Evolutionary conservation across 2,888 invertebrate genomes (phyloP).

Genomic region (Heteropelma amictum): DNA sequence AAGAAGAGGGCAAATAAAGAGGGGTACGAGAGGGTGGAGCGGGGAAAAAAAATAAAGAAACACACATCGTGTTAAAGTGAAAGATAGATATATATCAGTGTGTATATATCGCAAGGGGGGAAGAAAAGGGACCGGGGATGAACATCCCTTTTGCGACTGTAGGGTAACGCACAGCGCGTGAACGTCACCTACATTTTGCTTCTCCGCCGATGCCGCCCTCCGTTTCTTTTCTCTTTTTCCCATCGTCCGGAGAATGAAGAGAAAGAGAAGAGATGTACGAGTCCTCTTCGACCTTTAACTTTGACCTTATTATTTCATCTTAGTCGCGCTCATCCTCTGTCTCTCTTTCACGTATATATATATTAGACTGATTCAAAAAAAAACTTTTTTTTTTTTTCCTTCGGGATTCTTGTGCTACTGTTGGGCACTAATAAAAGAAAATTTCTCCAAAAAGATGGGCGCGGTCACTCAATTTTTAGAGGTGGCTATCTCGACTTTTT

Average conservation of each 20-base stretch:
- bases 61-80: slow-evolving; percentile 2
- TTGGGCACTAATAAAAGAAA: too few relatives aligned
- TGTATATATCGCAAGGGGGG: background rate
- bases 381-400: too few relatives aligned
- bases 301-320: slow-evolving; percentile 35
- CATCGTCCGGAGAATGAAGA: background rate
- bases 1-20: slow-evolving; percentile 25
- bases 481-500: too few relatives aligned
- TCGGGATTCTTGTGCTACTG: too few relatives aligned
- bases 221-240: background rate
- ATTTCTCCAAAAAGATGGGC: too few relatives aligned
- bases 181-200: slow-evolving; percentile 57
- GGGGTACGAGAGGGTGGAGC: too few relatives aligned
- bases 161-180: slow-evolving; percentile 29
- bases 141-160: slow-evolving; percentile 8
- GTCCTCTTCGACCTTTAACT: slow-evolving; percentile 54
- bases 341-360: slow-evolving; percentile 14
- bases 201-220: slow-evolving; percentile 48
- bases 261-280: slow-evolving; percentile 24
- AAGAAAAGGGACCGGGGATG: slow-evolving; percentile 6
- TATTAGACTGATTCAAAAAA: too few relatives aligned
- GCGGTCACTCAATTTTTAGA: too few relatives aligned
- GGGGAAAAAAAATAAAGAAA: too few relatives aligned
- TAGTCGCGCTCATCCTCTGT: slow-evolving; percentile 6
- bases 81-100: too few relatives aligned